Evolutionary conservation across 2,797 vertebrate species (phyloP), one percentile per base, ranked within the genome.

Genomic region (Iguana delicatissima): DNA sequence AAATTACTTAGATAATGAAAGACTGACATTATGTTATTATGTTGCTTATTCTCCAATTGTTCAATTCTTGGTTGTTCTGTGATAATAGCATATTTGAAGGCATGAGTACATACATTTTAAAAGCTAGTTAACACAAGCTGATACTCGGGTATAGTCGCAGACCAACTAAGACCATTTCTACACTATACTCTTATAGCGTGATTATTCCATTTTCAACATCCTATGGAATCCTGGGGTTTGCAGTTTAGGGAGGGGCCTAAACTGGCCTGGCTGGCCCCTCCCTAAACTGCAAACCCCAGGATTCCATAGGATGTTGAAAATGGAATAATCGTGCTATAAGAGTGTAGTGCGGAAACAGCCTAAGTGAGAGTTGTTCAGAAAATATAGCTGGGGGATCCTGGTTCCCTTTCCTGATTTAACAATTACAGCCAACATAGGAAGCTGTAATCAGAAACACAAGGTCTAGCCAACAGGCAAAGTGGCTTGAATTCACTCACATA

Each of bases 31-130:
- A 55, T 1, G 84, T 5, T 6, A 91, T 12, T n/a, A 87, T 73
- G 6, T 46, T 76, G 81, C 73, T 90, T 74, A n/a, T 76, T 86
- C 86, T 73, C 8, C 79, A 85, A 20, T 85, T 50, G 12, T 22
- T 57, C 55, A 91, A 91, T 73, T 86, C 72, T 87, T 80, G 85
- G 29, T 38, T 84, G 91, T 92, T 92, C 57, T 80, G 29, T 90
- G 32, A 67, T 59, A 80, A 77, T 13, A 9, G 87, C 55, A 83
- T 3, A 24, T 6, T 22, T 26, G 6, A 16, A 59, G 2, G 69
- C 79, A 57, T 84, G 3, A 93, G 77, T 84, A 92, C 88, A 77
- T 24, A 14, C 93, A 77, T 22, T 46, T 85, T 38, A 38, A 46
- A 24, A 90, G 29, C n/a, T 88, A 69, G 50, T 1, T 0, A 1